Conservation (phyloP, 2,113 vertebrate genomes). For the Progne subis region DNA sequence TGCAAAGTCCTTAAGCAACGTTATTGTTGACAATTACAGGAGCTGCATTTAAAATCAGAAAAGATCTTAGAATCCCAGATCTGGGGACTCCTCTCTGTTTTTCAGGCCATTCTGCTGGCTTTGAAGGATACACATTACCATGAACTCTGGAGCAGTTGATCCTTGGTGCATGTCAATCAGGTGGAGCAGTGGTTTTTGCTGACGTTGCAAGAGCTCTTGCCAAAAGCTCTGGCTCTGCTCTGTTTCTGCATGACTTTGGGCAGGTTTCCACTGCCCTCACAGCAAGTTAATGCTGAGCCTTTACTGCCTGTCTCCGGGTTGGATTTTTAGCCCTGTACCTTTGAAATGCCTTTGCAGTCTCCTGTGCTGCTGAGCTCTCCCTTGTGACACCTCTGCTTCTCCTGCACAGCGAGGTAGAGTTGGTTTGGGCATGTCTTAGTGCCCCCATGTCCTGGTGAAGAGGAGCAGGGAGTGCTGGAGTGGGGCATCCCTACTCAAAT, state of each 20-base stretch:
- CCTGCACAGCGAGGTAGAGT: rapidly evolving
- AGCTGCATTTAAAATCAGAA: not conserved
- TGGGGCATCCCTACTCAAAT: not conserved
- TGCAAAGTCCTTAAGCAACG: not conserved
- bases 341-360: not conserved
- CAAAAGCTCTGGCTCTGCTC: constrained; percentile 11
- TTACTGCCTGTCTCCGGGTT: not conserved
- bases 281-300: not conserved
- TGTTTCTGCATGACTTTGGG: not conserved
- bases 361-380: not conserved
- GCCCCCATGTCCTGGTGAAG: not conserved
- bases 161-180: constrained; percentile 12
- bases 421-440: not conserved
- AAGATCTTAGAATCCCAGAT: not conserved
- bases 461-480: not conserved
- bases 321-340: not conserved
- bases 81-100: not conserved
- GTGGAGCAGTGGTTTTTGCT: not conserved
- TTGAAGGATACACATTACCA: not conserved
- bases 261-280: not conserved
- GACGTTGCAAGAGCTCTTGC: not conserved
- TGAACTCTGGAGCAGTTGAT: not conserved
- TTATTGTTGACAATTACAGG: not conserved
- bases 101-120: not conserved
- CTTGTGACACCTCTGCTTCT: not conserved